Percentiles rank a stretch among this genome's conserved stretches.
Evolutionary conservation across 2,888 invertebrate species (phyloP).

Genomic region (Drosophila pegasa): DNA sequence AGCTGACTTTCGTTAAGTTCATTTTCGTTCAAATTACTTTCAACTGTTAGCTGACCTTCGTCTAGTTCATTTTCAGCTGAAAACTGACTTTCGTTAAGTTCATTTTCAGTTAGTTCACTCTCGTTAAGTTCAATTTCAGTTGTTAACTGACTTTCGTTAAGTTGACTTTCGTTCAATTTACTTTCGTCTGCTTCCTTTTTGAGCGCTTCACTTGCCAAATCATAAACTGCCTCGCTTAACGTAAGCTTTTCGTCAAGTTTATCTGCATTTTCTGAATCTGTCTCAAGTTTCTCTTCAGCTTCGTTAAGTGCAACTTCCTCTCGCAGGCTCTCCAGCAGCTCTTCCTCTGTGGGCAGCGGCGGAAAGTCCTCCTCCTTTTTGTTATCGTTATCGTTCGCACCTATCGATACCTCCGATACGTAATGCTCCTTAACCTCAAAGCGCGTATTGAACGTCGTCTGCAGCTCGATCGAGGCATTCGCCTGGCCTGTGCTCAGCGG

Average conservation of each 20-base stretch:
- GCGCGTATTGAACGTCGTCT: conserved; percentile 79
- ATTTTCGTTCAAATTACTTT: too few relatives aligned
- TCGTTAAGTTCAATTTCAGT: conserved; percentile 27
- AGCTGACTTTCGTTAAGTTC: conserved; percentile 31
- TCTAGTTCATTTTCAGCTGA: conserved; percentile 39
- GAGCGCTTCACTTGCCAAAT: conserved; percentile 44
- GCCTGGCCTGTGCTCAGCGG: conserved; percentile 66
- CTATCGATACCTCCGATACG: conserved; percentile 75
- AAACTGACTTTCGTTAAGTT: conserved; percentile 34
- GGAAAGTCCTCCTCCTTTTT: conserved; percentile 62
- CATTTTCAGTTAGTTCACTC: too few relatives aligned
- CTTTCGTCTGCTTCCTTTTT: conserved; percentile 5
- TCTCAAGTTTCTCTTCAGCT: neutral
- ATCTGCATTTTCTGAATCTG: neutral
- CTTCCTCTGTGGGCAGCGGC: conserved; percentile 74
- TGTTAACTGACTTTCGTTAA: neutral
- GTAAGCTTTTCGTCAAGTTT: conserved; percentile 42
- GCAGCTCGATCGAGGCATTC: conserved; percentile 79
- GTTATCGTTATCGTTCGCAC: conserved; percentile 31
- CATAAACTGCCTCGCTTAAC: conserved; percentile 56
- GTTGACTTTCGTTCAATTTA: neutral
- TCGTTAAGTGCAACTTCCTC: conserved; percentile 47
- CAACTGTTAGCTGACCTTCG: conserved; percentile 44
- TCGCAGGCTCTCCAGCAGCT: conserved; percentile 72
- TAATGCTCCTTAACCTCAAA: conserved; percentile 81